Evolutionary conservation across 2,888 invertebrate genomes (phyloP).

Genomic region (Drosophila koepferae): DNA sequence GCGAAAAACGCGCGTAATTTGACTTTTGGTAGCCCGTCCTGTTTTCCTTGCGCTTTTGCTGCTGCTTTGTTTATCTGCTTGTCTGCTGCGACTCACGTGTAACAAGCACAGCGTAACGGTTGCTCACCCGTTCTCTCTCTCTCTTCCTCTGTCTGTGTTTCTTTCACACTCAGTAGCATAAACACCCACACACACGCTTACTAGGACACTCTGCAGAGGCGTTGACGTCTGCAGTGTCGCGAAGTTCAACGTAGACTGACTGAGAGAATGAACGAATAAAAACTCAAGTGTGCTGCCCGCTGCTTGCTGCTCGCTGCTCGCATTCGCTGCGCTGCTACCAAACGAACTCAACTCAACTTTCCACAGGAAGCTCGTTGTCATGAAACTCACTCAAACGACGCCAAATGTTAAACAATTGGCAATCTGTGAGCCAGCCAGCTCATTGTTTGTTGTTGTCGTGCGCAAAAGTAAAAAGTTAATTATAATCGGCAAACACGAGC

Average conservation of each 20-base stretch:
- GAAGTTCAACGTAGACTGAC: conserved; percentile 75
- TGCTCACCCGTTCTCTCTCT: conserved; percentile 19
- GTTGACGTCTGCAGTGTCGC: conserved; percentile 68
- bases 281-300: conserved; percentile 25
- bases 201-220: conserved; percentile 14
- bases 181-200: conserved; percentile 28
- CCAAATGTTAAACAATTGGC: conserved; percentile 25
- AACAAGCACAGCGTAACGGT: conserved; percentile 28
- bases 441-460: conserved; percentile 23
- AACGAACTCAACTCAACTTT: conserved; percentile 53
- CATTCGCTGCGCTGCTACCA: conserved; percentile 41
- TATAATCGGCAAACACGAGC: conserved; percentile 28
- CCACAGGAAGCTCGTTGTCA: conserved; percentile 31
- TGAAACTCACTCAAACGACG: conserved; percentile 55
- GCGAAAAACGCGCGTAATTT: conserved; percentile 42
- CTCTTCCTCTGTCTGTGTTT: neutral
- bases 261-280: conserved; percentile 23
- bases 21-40: conserved; percentile 25
- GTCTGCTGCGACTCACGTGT: conserved; percentile 58
- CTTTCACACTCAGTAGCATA: neutral
- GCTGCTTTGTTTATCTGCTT: conserved; percentile 68
- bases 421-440: conserved; percentile 9
- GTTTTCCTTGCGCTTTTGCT: conserved; percentile 46
- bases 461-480: conserved; percentile 45
- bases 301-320: conserved; percentile 26